Base-by-base conservation (phyloP, 2,113 vertebrate genomes). In the Murina feae region DNA sequence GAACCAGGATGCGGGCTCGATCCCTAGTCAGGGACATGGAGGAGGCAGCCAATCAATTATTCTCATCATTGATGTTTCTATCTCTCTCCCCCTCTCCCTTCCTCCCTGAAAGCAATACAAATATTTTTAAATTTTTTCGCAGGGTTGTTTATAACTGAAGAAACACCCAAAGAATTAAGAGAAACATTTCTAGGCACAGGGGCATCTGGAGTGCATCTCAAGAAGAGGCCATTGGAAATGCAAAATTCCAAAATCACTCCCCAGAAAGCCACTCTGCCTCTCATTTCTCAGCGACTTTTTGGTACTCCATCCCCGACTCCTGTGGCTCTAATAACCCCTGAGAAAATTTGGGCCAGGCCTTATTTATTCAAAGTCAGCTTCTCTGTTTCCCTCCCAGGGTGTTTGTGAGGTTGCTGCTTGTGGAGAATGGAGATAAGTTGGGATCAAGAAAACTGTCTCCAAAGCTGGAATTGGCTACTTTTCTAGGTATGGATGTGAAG, bases 291-390 rank as follows among this genome's bases (percentile, higher is more conserved):
- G 79, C 16, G 23, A 28, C 16, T 66, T 86, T 93, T 93, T 63
- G 5, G n/a, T 68, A 51, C 28, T 93, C 83, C 16, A 80, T 53
- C 42, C 14, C 21, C 74, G 10, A 90, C 11, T 74, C 65, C 21
- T 51, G 2, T 71, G 68, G 25, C 68, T 88, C 58, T 74, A 88
- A 79, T 47, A 63, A 69, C 68, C 71, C 74, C 2, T 74, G 37
- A 39, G 53, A 89, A 92, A 74, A 58, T 60, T 17, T 83, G 74
- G 58, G n/a, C 28, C 65, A 84, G 42, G 76, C 5, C 32, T 90
- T 72, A 42, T 92, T 86, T 78, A 87, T 44, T 49, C 55, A 95
- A 75, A 93, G 1, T 74, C 78, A 63, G 18, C 16, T 93, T 93
- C 9, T 71, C 55, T 65, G 16, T 39, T 69, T 93, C 44, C 9